Percentiles rank a stretch among this genome's conserved stretches.
These are phyloP conservation scores for Nerophis lumbriciformis DNA, from an alignment of 2,113 vertebrate genomes.

Conservation along the genomic window DNA sequence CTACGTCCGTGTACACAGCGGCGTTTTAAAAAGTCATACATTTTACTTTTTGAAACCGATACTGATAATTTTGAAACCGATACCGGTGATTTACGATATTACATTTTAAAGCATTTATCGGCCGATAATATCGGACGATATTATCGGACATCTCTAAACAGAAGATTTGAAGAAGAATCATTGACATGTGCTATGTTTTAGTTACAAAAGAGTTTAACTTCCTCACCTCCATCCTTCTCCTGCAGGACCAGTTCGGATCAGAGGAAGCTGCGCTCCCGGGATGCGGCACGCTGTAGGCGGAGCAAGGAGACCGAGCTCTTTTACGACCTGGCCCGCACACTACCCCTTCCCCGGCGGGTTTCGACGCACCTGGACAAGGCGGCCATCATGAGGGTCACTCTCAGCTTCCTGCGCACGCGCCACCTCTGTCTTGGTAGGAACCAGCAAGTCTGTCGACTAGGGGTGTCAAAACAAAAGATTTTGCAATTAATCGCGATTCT, in stretches of 20 bases:
- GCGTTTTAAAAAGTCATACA: too few species aligned
- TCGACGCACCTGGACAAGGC: constrained; percentile 86
- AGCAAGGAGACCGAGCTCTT: constrained; percentile 86
- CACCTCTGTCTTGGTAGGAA: constrained; percentile 70
- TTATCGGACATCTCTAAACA: too few species aligned
- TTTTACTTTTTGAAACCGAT: too few species aligned
- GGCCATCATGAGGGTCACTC: constrained; percentile 83
- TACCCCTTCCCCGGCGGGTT: constrained; percentile 81
- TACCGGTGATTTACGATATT: too few species aligned
- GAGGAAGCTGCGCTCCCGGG: constrained; percentile 84
- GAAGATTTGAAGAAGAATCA: too few species aligned
- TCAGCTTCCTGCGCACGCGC: constrained; percentile 83
- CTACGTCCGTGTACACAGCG: too few species aligned
- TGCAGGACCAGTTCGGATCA: constrained; percentile 76
- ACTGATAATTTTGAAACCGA: too few species aligned
- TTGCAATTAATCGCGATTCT: too few species aligned
- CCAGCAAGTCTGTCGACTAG: too few species aligned
- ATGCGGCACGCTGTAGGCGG: constrained; percentile 81
- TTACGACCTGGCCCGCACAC: constrained; percentile 80
- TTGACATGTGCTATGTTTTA: background rate
- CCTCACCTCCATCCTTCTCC: background rate
- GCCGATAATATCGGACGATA: too few species aligned
- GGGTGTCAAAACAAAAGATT: too few species aligned
- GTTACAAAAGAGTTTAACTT: background rate
- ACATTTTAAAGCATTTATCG: too few species aligned